These are phyloP conservation scores for Cerastis rubricosa DNA, from an alignment of 2,888 invertebrate species.

Conservation along the genomic window DNA sequence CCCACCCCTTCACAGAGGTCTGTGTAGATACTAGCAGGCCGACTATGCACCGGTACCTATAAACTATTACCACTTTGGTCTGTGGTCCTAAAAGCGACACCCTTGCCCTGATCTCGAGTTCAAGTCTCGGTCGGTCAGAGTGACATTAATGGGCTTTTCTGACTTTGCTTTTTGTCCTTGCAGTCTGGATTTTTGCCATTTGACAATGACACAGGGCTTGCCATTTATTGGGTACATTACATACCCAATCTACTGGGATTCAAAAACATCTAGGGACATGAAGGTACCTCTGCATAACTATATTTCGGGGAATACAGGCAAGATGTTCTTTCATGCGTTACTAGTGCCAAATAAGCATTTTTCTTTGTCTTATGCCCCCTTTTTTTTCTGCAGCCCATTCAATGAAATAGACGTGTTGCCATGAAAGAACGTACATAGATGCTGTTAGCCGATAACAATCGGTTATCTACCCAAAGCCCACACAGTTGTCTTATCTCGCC, in stretches of 20 bases:
- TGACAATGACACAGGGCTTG: no score
- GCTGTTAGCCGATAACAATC: neutral
- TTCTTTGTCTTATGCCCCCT: neutral
- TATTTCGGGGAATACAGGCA: neutral
- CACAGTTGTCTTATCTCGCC: neutral
- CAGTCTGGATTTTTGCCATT: neutral
- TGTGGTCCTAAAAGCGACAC: neutral
- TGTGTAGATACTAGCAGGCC: neutral
- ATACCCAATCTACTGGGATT: no score
- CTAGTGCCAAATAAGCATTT: no score
- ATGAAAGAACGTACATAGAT: neutral
- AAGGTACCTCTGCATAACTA: neutral
- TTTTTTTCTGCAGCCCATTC: neutral
- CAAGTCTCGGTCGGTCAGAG: neutral
- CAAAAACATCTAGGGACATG: neutral
- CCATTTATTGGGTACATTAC: no score
- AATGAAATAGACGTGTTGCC: neutral
- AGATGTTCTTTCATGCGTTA: neutral
- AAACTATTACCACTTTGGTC: neutral
- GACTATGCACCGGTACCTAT: neutral
- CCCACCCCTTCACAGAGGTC: neutral
- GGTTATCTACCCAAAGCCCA: neutral
- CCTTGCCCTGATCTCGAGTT: neutral
- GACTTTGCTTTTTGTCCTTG: neutral
- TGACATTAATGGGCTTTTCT: neutral